Evolutionary conservation across 92 coral and sea anemone genomes (phyloP), one percentile per base, ranked within the genome.

Genomic region (Muricea muricata): DNA sequence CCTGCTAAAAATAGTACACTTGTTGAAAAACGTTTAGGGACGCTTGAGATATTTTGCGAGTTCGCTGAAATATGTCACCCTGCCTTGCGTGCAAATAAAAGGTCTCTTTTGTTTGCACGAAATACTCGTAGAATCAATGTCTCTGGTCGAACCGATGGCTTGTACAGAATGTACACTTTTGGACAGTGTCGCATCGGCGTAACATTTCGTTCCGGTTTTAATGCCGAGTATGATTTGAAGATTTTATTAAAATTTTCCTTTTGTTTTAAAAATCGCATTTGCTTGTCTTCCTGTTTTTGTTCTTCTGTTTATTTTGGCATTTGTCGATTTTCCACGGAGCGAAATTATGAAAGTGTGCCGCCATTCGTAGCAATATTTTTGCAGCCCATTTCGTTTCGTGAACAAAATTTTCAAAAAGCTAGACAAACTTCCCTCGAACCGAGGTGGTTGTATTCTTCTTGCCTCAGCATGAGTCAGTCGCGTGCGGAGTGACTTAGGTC

Each of bases 1-100:
- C n/a, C n/a, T n/a, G 30, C 70, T 63, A 63, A 28, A 63, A 63
- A 63, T 63, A 63, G 70, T 25, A 20, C 37, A 26, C 70, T 32
- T 63, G 70, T 63, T 63, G 70, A 20, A 65, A 56, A 75, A 47
- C 61, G 31, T 75, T 47, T 46, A 9, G 9, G 42, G 9, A 37
- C 42, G 42, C 42, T 37, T 37, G 42, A n/a, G 60, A 29, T 60
- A 60, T 29, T 63, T 63, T 29, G 80, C 3, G 39, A 39, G 14
- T 47, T 75, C 32, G 57, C 31, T 75, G 37, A 47, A 75, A 41
- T 56, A 56, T 20, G 37, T 31, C 23, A 48, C 55, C 78, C 17
- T 14, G 70, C 14, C 37, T 35, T 26, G 25, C 63, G n/a, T 13
- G 37, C 8, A 75, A 63, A 63, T 3, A 2, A 35, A 28, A 4